phyloP scores from a whole-genome alignment of 2,888 invertebrate genomes.

The Seira musarum region DNA sequence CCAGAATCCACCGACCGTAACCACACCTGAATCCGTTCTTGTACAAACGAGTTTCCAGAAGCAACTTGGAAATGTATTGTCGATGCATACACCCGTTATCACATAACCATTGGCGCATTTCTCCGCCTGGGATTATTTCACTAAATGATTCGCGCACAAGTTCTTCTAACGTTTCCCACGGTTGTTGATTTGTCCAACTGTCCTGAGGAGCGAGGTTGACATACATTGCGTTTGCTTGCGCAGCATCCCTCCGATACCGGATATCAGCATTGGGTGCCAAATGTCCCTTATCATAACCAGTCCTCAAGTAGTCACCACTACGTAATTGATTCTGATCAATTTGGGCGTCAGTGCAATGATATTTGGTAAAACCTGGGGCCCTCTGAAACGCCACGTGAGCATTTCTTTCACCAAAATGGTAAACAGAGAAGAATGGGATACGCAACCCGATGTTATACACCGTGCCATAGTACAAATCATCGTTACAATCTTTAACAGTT shows the following conservation, averaged over 20 bases:
- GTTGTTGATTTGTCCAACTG: background rate
- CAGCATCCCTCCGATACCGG: background rate
- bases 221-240: background rate
- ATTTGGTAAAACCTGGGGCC: too few relatives aligned
- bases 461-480: too few relatives aligned
- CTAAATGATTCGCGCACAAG: background rate
- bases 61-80: background rate
- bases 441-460: too few relatives aligned
- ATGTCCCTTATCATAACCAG: background rate
- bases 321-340: too few relatives aligned
- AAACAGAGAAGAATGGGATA: too few relatives aligned
- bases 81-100: background rate
- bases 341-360: too few relatives aligned
- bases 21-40: background rate
- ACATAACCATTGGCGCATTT: background rate
- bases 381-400: too few relatives aligned
- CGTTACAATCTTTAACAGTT: too few relatives aligned
- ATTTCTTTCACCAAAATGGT: too few relatives aligned
- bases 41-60: background rate
- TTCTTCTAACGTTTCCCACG: background rate
- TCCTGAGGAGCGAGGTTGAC: background rate
- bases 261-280: background rate
- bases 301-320: too few relatives aligned
- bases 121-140: background rate
- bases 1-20: background rate